phyloP scores from a whole-genome alignment of 2,113 vertebrate species.

The Megaceryle maxima region DNA sequence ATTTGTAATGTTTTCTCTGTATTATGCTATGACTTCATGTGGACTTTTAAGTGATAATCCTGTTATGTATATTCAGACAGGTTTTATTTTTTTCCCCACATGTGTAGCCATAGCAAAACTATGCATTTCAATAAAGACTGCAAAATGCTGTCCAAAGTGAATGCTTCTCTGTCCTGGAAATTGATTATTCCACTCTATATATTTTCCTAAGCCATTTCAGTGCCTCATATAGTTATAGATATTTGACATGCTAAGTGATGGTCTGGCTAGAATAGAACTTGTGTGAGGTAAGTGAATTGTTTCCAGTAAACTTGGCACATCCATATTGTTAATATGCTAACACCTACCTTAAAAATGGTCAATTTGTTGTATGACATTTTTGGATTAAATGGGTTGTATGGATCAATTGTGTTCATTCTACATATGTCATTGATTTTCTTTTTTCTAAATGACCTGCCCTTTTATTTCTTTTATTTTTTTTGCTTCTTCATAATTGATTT shows the following conservation, averaged over 20 bases:
- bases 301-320: conserved; percentile 65
- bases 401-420: conserved; percentile 43
- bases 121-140: neutral
- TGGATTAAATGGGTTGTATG: conserved; percentile 13
- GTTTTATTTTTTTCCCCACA: neutral
- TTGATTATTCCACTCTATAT: conserved; percentile 2
- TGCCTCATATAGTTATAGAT: conserved; percentile 28
- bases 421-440: conserved; percentile 11
- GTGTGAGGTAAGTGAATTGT: conserved; percentile 58
- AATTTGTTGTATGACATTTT: conserved; percentile 23
- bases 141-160: neutral
- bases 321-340: conserved; percentile 8
- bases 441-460: neutral
- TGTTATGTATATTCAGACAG: neutral
- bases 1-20: neutral
- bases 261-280: conserved; percentile 3
- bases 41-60: neutral
- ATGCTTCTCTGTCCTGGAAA: neutral
- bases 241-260: conserved; percentile 40
- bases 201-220: conserved; percentile 7
- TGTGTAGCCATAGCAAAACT: neutral
- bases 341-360: conserved; percentile 24
- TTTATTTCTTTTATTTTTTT: neutral
- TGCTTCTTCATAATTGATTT: neutral
- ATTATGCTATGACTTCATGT: neutral